Evolutionary conservation across 2,113 vertebrate species (phyloP).

Genomic region (Chelonoidis abingdonii): DNA sequence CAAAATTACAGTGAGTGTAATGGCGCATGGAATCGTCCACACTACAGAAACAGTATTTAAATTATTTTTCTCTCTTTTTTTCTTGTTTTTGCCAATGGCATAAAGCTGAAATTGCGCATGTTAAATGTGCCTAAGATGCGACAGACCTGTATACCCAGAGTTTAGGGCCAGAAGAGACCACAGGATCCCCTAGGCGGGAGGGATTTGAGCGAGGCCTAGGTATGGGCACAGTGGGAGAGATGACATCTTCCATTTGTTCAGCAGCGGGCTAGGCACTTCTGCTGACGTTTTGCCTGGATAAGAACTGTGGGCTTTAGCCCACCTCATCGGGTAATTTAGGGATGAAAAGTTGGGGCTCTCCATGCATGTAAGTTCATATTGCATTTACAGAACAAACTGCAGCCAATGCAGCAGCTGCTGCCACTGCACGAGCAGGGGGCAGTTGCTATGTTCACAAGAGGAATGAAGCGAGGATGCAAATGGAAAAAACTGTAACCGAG

Average conservation of each 20-base stretch:
- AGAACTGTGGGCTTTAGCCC: rapidly evolving
- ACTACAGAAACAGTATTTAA: too few species aligned
- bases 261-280: not conserved
- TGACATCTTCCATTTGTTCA: not conserved
- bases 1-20: too few species aligned
- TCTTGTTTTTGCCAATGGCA: too few species aligned
- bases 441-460: not conserved
- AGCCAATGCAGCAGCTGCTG: conserved; percentile 32
- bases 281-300: not conserved
- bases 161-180: too few species aligned
- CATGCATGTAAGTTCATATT: not conserved
- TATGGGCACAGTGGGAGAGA: not conserved
- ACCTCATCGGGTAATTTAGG: rapidly evolving
- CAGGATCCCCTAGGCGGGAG: not conserved
- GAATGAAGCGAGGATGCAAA: conserved; percentile 29
- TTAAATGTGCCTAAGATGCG: too few species aligned
- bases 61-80: too few species aligned
- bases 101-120: too few species aligned
- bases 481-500: conserved; percentile 52
- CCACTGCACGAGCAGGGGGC: conserved; percentile 11
- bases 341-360: not conserved
- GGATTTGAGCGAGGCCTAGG: not conserved
- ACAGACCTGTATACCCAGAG: too few species aligned
- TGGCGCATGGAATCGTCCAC: too few species aligned
- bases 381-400: not conserved